phyloP scores from a whole-genome alignment of 2,113 vertebrate species.

The Girardinichthys multiradiatus region DNA sequence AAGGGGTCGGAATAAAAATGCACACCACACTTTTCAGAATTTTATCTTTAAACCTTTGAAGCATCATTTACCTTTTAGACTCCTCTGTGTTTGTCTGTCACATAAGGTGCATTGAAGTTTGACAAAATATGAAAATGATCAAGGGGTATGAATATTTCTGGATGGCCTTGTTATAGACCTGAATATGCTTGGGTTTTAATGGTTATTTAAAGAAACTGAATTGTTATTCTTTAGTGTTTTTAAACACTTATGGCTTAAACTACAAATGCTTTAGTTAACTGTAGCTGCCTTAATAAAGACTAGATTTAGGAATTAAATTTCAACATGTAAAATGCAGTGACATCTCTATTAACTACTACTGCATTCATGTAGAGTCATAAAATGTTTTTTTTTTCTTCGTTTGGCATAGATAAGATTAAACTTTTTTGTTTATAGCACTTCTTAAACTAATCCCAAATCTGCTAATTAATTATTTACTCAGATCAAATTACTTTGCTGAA shows the following conservation, averaged over 20 bases:
- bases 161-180: too few species aligned
- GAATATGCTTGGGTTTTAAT: background rate
- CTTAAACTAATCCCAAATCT: constrained; percentile 21
- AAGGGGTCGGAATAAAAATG: background rate
- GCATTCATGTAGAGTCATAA: background rate
- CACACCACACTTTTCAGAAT: background rate
- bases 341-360: background rate
- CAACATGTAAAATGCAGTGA: background rate
- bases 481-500: constrained; percentile 35
- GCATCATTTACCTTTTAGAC: background rate
- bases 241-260: background rate
- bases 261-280: background rate
- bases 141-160: too few species aligned
- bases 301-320: background rate
- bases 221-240: background rate
- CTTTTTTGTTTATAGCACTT: constrained; percentile 4
- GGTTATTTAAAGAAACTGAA: background rate
- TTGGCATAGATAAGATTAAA: constrained; percentile 7
- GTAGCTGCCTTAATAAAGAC: background rate
- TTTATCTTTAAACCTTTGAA: background rate
- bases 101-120: background rate
- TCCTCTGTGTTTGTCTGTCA: too few species aligned
- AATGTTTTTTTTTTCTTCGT: background rate
- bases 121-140: background rate
- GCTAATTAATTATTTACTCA: constrained; percentile 30